Evolutionary conservation across 2,797 vertebrate species (phyloP).

Genomic region (Karalla daura): DNA sequence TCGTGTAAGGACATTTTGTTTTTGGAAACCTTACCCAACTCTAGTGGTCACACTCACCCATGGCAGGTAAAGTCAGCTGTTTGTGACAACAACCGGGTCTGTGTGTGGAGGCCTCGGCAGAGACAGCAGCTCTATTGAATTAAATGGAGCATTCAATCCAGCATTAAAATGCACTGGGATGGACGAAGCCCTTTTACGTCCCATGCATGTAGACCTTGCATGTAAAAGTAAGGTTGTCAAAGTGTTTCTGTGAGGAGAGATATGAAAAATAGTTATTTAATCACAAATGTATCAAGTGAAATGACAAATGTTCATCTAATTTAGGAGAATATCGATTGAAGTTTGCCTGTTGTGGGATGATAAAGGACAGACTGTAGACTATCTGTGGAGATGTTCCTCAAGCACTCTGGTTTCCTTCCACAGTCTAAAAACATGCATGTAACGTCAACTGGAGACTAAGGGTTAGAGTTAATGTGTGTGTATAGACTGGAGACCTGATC

Average conservation of each 20-base stretch:
- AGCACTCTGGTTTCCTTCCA: no score
- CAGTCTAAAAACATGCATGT: no score
- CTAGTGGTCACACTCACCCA: slow-evolving; percentile 8
- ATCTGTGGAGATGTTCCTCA: no score
- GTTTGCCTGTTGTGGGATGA: no score
- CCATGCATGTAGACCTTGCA: background rate
- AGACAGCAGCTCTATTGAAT: slow-evolving; percentile 32
- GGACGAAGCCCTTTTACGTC: background rate
- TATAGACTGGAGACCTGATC: no score
- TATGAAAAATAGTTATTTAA: background rate
- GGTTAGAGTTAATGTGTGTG: no score
- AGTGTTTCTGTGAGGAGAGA: background rate
- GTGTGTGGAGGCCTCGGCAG: slow-evolving; percentile 42
- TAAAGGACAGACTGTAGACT: no score
- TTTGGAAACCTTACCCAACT: background rate
- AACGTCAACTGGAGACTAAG: no score
- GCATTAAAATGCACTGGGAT: background rate
- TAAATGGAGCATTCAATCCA: background rate
- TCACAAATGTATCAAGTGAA: background rate
- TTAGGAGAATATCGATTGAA: no score
- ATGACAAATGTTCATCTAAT: background rate
- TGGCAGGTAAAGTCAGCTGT: slow-evolving; percentile 68
- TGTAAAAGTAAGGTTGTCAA: background rate
- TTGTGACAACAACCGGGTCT: slow-evolving; percentile 30
- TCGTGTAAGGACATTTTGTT: background rate